These are phyloP conservation scores for Drosophila anceps DNA, from an alignment of 2,888 invertebrate species.

Conservation along the genomic window DNA sequence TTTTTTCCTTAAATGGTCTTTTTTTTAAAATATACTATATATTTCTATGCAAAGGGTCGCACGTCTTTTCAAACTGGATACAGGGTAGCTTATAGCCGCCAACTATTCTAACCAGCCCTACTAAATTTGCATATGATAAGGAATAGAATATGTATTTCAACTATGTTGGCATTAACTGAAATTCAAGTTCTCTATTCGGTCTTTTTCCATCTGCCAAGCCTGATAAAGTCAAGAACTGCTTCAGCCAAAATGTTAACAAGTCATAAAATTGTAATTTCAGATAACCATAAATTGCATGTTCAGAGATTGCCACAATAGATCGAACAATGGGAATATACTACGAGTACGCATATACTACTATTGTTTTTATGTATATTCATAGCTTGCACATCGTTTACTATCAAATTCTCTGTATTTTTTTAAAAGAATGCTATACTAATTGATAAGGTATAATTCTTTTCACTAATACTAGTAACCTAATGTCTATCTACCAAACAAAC, in stretches of 20 bases:
- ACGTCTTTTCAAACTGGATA: background rate
- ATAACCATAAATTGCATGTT: constrained; percentile 3
- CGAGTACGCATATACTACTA: background rate
- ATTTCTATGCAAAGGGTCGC: too few species aligned
- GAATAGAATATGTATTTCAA: background rate
- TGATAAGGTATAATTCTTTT: too few species aligned
- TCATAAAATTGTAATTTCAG: constrained; percentile 3
- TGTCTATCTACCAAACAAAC: too few species aligned
- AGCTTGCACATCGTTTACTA: background rate
- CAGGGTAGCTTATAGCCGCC: background rate
- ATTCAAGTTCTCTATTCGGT: constrained; percentile 44
- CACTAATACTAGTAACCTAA: too few species aligned
- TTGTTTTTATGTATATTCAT: background rate
- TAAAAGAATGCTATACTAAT: background rate
- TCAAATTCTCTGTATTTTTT: background rate
- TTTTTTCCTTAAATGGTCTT: too few species aligned
- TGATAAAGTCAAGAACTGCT: constrained; percentile 16
- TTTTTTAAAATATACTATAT: too few species aligned
- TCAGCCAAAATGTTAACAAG: background rate
- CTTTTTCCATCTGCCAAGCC: constrained; percentile 36
- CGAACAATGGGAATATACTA: background rate
- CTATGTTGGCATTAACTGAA: constrained; percentile 23
- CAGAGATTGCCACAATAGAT: background rate
- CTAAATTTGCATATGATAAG: constrained; percentile 36
- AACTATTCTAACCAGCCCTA: constrained; percentile 9